Conservation (phyloP, 2,888 invertebrate species). For the Hydriomena furcata region DNA sequence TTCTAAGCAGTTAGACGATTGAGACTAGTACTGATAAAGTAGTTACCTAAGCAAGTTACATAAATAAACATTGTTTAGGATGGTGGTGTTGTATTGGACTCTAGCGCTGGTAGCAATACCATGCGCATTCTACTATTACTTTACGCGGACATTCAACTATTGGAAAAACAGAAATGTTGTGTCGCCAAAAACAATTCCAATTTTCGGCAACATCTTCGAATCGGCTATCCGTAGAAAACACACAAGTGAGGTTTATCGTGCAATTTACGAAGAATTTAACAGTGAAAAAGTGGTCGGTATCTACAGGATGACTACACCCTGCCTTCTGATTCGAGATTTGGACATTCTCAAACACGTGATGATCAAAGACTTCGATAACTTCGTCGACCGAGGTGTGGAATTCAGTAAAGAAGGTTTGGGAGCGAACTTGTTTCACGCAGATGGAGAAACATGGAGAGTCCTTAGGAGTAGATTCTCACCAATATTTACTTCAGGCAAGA, state of each 20-base stretch:
- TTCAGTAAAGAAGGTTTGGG: constrained; percentile 54
- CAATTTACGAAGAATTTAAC: constrained; percentile 46
- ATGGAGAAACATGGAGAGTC: constrained; percentile 54
- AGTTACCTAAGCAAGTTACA: too few species aligned
- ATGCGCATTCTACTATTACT: constrained; percentile 43
- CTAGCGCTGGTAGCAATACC: neutral
- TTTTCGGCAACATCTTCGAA: constrained; percentile 55
- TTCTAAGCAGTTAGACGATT: too few species aligned
- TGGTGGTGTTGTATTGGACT: neutral
- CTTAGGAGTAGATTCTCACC: constrained; percentile 54
- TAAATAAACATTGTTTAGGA: too few species aligned
- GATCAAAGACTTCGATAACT: constrained; percentile 59
- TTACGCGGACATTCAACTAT: constrained; percentile 53
- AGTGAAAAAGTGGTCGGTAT: constrained; percentile 59
- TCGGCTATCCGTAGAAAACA: constrained; percentile 23
- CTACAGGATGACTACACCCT: constrained; percentile 53
- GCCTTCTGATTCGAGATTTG: constrained; percentile 53
- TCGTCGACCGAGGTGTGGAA: constrained; percentile 52
- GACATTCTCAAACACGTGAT: constrained; percentile 57
- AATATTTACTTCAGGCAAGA: constrained; percentile 59
- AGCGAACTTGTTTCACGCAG: constrained; percentile 54
- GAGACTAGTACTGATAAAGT: too few species aligned
- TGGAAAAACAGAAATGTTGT: constrained; percentile 53
- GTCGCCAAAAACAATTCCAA: constrained; percentile 45
- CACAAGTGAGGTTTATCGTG: neutral